Base-by-base conservation (phyloP, 1,140 invertebrate species). In the Oryctes rhinoceros region DNA sequence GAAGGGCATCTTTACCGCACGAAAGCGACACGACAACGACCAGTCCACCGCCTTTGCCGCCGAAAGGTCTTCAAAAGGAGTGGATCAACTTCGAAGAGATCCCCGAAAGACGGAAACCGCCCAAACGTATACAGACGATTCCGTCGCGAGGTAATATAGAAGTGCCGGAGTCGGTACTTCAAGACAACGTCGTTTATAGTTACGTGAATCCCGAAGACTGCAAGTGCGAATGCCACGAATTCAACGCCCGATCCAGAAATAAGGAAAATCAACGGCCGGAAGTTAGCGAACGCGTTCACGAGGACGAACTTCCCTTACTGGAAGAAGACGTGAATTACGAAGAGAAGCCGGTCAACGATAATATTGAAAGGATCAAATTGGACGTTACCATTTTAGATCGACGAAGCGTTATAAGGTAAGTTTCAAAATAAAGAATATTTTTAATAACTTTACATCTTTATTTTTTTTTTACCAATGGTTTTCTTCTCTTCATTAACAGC, bases 41-140 rank as follows among this genome's bases (percentile, higher is more conserved):
- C 35, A 78, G 67, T 6, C 82, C 90, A 18, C 90, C 90, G 10
- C 88, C 89, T 71, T 86, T 89, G 80, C 89, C 89, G 13, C 89
- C 90, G 1, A 88, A 88, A 84, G 89, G 88, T 67, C 86, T 86
- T 82, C 88, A 82, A 81, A 84, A 88, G 79, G 89, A 89, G 78
- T 96, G 95, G 95, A 94, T 96, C 39, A 94, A 95, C 85, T 96
- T 96, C 85, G 94, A 95, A 86, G 94, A 96, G 83, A 92, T 96
- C 77, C 94, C 95, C 0, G 94, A 96, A 86, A 91, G 92, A 81
- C 89, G 93, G 20, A 94, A 94, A 86, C 90, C 92, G 74, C 93
- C 95, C 11, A 94, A 94, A 87, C 89, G 94, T 79, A 95, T 96
- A 81, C 94, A 95, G 83, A 94, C 94, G 9, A 90, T 96, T 82